Conservation (phyloP, 2,888 invertebrate species). For the Malthinus flaveolus region DNA sequence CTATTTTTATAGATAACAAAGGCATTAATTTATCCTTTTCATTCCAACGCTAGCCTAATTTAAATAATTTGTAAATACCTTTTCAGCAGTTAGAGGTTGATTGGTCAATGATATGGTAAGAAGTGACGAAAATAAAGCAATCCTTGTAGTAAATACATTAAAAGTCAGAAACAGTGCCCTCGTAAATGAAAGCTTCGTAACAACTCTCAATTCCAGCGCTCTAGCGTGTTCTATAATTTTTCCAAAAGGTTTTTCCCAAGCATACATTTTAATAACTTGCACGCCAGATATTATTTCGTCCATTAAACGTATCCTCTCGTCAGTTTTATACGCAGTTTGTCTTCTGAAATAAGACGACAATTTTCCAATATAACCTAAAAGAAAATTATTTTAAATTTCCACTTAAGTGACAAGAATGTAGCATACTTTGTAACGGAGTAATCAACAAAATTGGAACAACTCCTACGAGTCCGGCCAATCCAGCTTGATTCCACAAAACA, state of each 20-base stretch:
- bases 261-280: conserved; percentile 80
- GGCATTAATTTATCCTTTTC: no score
- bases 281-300: conserved; percentile 93
- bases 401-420: not conserved
- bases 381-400: conserved; percentile 17
- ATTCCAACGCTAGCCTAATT: not conserved
- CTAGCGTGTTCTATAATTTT: conserved; percentile 63
- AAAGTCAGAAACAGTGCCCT: conserved; percentile 73
- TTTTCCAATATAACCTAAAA: conserved; percentile 65
- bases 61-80: conserved; percentile 53
- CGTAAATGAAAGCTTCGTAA: conserved; percentile 65
- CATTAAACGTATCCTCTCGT: conserved; percentile 90
- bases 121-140: conserved; percentile 76
- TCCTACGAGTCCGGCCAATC: conserved; percentile 75
- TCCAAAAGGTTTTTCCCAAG: conserved; percentile 74
- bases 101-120: conserved; percentile 69
- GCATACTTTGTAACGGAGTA: conserved; percentile 80
- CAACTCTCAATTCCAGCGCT: conserved; percentile 59
- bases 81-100: conserved; percentile 70
- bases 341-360: conserved; percentile 68
- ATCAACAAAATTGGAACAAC: conserved; percentile 77
- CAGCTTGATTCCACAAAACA: conserved; percentile 76
- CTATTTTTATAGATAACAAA: no score
- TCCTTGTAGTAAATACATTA: conserved; percentile 79
- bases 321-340: conserved; percentile 83